Evolutionary conservation across 2,113 vertebrate species (phyloP).

Genomic region (Orthonyx spaldingii): DNA sequence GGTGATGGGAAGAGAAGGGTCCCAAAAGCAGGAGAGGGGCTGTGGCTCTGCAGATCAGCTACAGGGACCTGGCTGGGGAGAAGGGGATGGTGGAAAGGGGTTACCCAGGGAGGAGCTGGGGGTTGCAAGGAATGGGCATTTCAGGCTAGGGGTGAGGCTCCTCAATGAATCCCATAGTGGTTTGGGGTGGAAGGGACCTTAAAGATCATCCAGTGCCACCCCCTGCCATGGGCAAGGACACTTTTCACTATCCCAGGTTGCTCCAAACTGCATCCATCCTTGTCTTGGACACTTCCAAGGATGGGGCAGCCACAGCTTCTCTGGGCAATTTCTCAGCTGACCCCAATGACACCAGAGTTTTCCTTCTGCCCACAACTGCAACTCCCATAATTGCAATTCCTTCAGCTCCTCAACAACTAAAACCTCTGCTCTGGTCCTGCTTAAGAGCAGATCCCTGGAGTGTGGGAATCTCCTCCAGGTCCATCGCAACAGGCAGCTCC

Average conservation of each 20-base stretch:
- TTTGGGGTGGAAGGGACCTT: neutral
- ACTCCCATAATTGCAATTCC: neutral
- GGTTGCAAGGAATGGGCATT: too few species aligned
- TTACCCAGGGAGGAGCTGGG: too few species aligned
- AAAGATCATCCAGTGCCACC: neutral
- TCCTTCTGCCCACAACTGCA: neutral
- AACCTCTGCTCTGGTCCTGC: neutral
- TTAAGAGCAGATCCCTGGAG: neutral
- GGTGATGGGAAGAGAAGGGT: too few species aligned
- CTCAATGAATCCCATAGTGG: neutral
- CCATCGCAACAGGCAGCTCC: neutral
- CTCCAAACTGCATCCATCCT: neutral
- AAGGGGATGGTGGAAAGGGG: too few species aligned
- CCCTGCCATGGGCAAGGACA: neutral
- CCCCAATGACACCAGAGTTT: rapidly evolving
- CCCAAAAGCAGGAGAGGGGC: too few species aligned
- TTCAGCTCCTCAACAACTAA: neutral
- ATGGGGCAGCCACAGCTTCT: neutral
- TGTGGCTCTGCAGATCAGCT: too few species aligned
- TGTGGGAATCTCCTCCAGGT: neutral
- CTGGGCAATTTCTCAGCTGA: neutral
- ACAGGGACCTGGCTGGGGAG: too few species aligned
- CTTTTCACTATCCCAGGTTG: neutral
- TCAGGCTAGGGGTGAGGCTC: neutral
- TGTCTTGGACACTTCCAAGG: neutral